Conservation (phyloP, 2,888 invertebrate genomes). For the Carterocephalus palaemon region DNA sequence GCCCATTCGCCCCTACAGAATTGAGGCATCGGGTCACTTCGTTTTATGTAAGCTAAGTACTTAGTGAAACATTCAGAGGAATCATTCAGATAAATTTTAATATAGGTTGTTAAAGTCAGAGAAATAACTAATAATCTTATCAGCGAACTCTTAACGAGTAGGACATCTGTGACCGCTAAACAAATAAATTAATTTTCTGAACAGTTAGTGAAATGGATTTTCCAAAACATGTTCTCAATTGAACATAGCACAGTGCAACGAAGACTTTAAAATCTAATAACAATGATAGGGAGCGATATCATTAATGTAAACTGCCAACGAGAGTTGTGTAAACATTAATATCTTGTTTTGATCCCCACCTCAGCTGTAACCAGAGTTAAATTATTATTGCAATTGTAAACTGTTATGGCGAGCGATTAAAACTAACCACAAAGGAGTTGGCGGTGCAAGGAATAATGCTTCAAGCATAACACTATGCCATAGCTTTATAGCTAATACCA, state of each 20-base stretch:
- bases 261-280: constrained; percentile 50
- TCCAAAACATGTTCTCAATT: too few relatives aligned
- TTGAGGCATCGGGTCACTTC: constrained; percentile 12
- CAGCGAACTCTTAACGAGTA: too few relatives aligned
- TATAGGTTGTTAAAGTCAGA: not conserved
- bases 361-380: constrained; percentile 57
- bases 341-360: constrained; percentile 56
- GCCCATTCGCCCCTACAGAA: not conserved
- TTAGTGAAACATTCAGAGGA: too few relatives aligned
- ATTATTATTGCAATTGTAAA: constrained; percentile 74
- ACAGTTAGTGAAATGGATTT: too few relatives aligned
- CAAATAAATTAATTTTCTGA: too few relatives aligned
- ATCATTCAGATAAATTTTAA: not conserved
- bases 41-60: too few relatives aligned
- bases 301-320: constrained; percentile 51
- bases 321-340: constrained; percentile 52
- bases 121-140: too few relatives aligned
- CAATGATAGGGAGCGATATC: constrained; percentile 41
- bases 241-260: not conserved
- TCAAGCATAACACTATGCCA: constrained; percentile 41
- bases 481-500: constrained; percentile 58
- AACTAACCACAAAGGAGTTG: constrained; percentile 61
- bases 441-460: constrained; percentile 30
- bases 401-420: constrained; percentile 68
- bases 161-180: too few relatives aligned